These are phyloP conservation scores for Daubentonia madagascariensis DNA, from an alignment of 2,113 vertebrate genomes.

Conservation along the genomic window DNA sequence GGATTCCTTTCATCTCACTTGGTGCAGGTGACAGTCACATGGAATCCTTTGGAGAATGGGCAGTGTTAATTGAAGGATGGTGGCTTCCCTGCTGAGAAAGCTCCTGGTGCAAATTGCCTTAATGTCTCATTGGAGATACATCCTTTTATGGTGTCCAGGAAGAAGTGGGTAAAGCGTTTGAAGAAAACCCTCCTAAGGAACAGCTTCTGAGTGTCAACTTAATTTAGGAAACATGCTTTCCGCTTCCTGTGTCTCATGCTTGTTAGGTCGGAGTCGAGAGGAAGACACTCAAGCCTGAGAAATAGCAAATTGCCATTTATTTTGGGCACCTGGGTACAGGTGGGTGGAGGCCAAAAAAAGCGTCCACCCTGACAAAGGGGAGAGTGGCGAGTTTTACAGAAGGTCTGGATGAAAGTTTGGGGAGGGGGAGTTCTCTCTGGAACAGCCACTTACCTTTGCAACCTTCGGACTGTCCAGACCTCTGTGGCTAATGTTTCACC, in stretches of 20 bases:
- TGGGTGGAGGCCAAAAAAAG: no score
- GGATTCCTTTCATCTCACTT: neutral
- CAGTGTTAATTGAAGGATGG: constrained; percentile 66
- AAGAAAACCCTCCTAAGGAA: constrained; percentile 43
- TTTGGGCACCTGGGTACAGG: no score
- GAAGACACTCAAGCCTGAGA: no score
- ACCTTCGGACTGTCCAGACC: no score
- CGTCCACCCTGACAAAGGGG: no score
- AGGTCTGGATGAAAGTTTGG: no score
- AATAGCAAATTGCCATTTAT: no score
- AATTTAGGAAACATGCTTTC: neutral
- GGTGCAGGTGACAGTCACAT: neutral
- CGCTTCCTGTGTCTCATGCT: neutral
- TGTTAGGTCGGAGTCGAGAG: no score
- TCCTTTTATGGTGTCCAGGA: neutral
- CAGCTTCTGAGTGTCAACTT: neutral
- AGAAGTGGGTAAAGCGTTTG: neutral
- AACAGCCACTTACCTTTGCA: no score
- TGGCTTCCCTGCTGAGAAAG: constrained; percentile 54
- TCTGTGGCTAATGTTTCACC: no score
- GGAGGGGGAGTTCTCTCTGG: no score
- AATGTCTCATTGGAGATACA: neutral
- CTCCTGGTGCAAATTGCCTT: constrained; percentile 61
- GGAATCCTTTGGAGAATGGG: neutral
- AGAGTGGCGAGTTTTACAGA: no score